These are phyloP conservation scores for Mohoua ochrocephala DNA, from an alignment of 2,113 vertebrate genomes.

Conservation along the genomic window DNA sequence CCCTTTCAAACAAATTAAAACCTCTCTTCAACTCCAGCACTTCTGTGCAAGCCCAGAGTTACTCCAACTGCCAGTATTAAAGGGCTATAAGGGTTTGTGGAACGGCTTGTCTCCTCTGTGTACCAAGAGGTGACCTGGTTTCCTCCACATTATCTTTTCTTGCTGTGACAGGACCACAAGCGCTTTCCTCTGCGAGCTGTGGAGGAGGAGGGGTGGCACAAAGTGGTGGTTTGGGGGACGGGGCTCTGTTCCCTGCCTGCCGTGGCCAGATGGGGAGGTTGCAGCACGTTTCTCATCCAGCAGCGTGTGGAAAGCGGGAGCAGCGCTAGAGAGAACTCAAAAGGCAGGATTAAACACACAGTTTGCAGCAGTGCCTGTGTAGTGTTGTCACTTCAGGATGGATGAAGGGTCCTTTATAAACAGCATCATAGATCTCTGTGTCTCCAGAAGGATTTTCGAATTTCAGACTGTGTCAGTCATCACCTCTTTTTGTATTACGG, in stretches of 20 bases:
- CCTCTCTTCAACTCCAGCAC: not conserved
- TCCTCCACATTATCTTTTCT: not conserved
- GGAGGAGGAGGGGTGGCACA: not conserved
- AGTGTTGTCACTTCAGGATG: not conserved
- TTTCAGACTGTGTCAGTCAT: not conserved
- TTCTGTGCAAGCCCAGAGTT: not conserved
- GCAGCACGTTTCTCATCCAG: not conserved
- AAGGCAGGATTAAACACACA: not conserved
- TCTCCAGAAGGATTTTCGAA: not conserved
- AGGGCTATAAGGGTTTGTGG: not conserved
- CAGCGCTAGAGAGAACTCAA: not conserved
- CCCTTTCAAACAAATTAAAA: not conserved
- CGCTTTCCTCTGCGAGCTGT: accelerated
- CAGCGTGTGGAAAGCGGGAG: not conserved
- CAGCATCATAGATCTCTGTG: not conserved
- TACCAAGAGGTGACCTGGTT: not conserved
- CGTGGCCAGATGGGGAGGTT: not conserved
- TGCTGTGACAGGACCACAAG: not conserved
- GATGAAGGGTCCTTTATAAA: not conserved
- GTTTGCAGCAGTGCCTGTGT: not conserved
- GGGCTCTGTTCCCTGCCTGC: not conserved
- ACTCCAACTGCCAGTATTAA: not conserved
- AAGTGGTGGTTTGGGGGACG: not conserved
- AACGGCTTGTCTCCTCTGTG: not conserved
- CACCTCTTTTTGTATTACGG: not conserved